Base-by-base conservation (phyloP, 1,140 invertebrate species). In the Pseudomyrmex concolor region DNA sequence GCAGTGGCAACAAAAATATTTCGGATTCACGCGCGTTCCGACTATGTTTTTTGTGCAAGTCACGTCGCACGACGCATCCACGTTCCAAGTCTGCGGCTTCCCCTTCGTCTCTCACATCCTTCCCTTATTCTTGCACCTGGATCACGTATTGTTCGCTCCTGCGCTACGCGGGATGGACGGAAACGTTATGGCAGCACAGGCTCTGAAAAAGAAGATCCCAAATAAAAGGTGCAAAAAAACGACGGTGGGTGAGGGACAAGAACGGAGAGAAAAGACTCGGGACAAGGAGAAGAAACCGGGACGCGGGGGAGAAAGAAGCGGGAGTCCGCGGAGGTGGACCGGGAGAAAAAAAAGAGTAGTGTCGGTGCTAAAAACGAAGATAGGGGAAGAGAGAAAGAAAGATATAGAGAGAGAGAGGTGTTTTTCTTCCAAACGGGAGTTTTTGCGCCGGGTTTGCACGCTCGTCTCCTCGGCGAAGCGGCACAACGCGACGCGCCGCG, bases 371-470 rank as follows among this genome's bases (percentile, higher is more conserved):
- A 34, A 34, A 34, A 45, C 43, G 22, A 17, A 54, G n/a, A 76
- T 62, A 84, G 17, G 9, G 25, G 17, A 45, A 57, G 45, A 19
- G 22, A 78, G 13, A 25, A 55, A 54, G 74, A 76, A 50, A 63
- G 2, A 25, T 25, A 25, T 25, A 25, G 59, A 54, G 68, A 78
- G 51, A 85, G 80, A 84, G 73, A 87, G 83, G 73, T 90, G 89
- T 90, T 90, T 90, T 90, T 90, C 89, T 90, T 90, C 68, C 80
- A 78, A 88, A 83, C 78, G 84, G 87, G 68, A 89, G 76, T 90
- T 90, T 90, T 90, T 86, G 88, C 86, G 86, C 85, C 76, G 78
- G 72, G 72, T 88, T 86, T 87, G 90, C 88, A 90, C 90, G 86
- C 81, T 89, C 85, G 87, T 90, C 84, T 87, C 89, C 83, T 90